These are phyloP conservation scores for Steinernema khuongi DNA, from an alignment of 1,140 invertebrate species.

Conservation along the genomic window DNA sequence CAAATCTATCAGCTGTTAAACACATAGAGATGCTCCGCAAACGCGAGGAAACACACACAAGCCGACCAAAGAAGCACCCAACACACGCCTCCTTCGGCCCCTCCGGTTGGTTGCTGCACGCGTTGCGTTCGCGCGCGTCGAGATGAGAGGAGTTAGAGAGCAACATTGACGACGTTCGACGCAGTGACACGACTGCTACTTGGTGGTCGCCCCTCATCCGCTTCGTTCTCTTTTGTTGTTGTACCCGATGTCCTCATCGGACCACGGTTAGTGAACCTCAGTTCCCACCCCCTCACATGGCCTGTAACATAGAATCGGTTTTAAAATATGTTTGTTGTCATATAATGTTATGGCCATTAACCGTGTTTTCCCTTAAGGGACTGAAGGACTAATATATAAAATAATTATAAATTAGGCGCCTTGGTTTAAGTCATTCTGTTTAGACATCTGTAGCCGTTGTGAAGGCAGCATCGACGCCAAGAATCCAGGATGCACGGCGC, in stretches of 20 bases:
- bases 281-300: background rate
- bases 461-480: conserved; percentile 26
- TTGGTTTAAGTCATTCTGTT: conserved; percentile 17
- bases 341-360: too few species aligned
- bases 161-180: conserved; percentile 15
- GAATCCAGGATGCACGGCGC: conserved; percentile 66
- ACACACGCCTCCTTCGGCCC: background rate
- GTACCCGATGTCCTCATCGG: conserved; percentile 2
- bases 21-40: conserved; percentile 10
- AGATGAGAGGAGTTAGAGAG: conserved; percentile 4
- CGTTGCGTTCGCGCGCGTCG: background rate
- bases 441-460: conserved; percentile 39
- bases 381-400: too few species aligned
- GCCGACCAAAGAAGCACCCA: background rate
- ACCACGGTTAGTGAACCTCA: conserved; percentile 5
- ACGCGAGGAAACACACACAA: background rate
- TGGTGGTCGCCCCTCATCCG: conserved; percentile 6
- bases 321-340: too few species aligned
- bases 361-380: too few species aligned
- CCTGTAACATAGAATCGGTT: background rate
- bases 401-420: too few species aligned
- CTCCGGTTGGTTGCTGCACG: background rate
- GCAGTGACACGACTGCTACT: conserved; percentile 10
- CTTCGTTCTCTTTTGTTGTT: conserved; percentile 8
- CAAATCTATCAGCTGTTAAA: conserved; percentile 13